Conservation (phyloP, 1,140 invertebrate species). For the Sarcophaga bullata region DNA sequence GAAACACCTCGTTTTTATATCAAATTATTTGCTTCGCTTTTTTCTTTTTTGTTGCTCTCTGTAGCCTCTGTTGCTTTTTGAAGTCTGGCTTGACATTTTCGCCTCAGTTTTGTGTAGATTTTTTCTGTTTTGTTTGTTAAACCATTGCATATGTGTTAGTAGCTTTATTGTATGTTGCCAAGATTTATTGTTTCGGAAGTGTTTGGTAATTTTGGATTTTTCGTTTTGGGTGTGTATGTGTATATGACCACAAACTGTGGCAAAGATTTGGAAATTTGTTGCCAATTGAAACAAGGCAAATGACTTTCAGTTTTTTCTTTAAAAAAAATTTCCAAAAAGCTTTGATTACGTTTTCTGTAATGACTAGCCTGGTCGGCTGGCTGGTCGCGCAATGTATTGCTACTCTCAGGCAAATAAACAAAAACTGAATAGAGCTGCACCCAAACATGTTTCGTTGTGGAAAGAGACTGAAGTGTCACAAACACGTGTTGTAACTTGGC, state of each 20-base stretch:
- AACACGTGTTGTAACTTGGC: not conserved
- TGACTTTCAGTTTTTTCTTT: not conserved
- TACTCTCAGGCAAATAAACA: not conserved
- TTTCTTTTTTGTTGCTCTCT: not conserved
- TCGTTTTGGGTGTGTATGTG: not conserved
- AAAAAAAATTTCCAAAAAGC: too few species aligned
- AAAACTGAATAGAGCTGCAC: not conserved
- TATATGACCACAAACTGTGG: not conserved
- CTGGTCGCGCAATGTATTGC: not conserved
- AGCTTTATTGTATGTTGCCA: not conserved
- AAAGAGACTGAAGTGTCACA: not conserved
- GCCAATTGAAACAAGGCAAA: not conserved
- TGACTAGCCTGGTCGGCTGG: too few species aligned
- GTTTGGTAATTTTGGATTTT: not conserved
- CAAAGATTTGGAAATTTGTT: conserved; percentile 4
- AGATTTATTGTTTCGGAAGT: conserved; percentile 38
- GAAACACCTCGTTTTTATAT: conserved; percentile 31
- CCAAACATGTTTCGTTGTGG: not conserved
- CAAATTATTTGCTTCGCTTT: not conserved
- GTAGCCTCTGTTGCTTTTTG: not conserved
- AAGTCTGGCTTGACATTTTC: not conserved
- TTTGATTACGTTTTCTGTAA: too few species aligned
- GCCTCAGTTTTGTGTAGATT: not conserved
- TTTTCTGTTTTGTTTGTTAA: too few species aligned
- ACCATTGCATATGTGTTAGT: not conserved